Evolutionary conservation across 2,113 vertebrate genomes (phyloP), one percentile per base, ranked within the genome.

Genomic region (Anolis sagrei): DNA sequence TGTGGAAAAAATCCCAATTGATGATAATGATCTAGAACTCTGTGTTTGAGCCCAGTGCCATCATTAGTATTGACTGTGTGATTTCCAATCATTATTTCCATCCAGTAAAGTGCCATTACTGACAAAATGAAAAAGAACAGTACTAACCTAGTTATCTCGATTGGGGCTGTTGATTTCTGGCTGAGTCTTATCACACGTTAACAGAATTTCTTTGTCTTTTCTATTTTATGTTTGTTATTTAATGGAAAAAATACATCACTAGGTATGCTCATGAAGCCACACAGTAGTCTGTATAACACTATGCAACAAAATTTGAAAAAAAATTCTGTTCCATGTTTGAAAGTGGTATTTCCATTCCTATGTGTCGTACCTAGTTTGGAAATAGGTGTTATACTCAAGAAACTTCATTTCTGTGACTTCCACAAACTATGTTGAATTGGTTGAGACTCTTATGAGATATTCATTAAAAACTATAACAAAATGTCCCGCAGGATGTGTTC

Each of bases 231-330:
- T 39, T 25, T 44, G 74, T 32, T 72, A 62, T 58, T 13, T 25
- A 29, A n/a, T 25, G 23, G 54, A 82, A 44, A n/a, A 44, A 19
- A 19, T 79, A 70, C n/a, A 34, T 70, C 49, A 70, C 10, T 29
- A 81, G 36, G 51, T 44, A 13, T 23, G 49, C 11, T 69, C 32
- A 25, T 34, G 34, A 32, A 81, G 72, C 10, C 8, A 75, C n/a
- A 23, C 61, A 14, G 82, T 51, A 88, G 79, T 61, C 10, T 72
- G 14, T 51, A 84, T 76, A 68, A 76, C 66, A 87, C 90, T 88
- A 44, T 44, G 39, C 39, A 44, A 44, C 39, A 44, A 44, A 44
- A 44, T 44, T 44, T 44, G 2, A 4, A 4, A 44, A 44, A 44
- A 44, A 44, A 44, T n/a, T n/a, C n/a, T 44, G 39, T 44, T 44